Evolutionary conservation across 2,113 vertebrate species (phyloP).

Genomic region (Xenopus laevis): DNA sequence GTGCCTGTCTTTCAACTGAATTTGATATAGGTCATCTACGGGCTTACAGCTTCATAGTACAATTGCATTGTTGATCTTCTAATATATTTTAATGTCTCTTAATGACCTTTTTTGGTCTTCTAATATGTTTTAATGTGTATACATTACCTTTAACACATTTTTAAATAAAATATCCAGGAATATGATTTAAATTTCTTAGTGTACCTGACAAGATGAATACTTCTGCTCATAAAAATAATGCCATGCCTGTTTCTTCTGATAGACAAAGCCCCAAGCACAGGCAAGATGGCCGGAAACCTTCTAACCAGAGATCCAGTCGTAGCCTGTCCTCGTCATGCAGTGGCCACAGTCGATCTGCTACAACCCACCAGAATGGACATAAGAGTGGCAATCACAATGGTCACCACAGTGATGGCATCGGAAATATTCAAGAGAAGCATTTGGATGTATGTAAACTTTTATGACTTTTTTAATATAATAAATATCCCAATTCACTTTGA

Average conservation of each 20-base stretch:
- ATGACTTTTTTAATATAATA: constrained; percentile 54
- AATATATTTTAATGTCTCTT: no score
- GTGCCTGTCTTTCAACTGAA: no score
- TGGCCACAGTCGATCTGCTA: constrained; percentile 68
- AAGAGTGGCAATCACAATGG: constrained; percentile 80
- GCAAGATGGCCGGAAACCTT: constrained; percentile 67
- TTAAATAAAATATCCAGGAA: no score
- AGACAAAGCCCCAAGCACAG: constrained; percentile 77
- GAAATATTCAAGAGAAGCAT: constrained; percentile 68
- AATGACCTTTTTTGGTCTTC: no score
- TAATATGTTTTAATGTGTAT: no score
- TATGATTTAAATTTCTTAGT: no score
- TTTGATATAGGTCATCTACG: no score
- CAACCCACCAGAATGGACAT: constrained; percentile 86
- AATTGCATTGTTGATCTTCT: no score
- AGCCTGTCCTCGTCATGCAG: constrained; percentile 68
- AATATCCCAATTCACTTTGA: constrained; percentile 30
- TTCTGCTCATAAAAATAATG: no score
- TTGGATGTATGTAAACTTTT: constrained; percentile 90
- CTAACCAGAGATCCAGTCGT: constrained; percentile 69
- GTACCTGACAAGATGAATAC: no score
- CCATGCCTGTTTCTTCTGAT: not conserved
- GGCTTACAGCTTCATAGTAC: no score
- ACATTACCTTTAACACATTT: no score
- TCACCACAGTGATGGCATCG: constrained; percentile 67